Percentiles rank a stretch among this genome's conserved stretches.
Evolutionary conservation across 2,797 vertebrate species (phyloP).

Genomic region (Naso thynnoides): DNA sequence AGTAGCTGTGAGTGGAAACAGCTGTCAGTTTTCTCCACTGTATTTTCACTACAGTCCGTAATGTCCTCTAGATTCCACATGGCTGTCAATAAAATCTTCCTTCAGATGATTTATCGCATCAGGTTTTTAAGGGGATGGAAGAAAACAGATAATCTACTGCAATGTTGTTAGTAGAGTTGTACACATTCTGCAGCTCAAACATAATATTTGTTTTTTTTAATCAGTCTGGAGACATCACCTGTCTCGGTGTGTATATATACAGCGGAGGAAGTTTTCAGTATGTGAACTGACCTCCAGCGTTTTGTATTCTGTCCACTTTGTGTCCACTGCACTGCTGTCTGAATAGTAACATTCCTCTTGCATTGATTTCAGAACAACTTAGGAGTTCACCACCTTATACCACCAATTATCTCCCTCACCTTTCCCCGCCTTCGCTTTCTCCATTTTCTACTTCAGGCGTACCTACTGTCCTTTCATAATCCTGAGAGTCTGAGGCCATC

Average conservation of each 20-base stretch:
- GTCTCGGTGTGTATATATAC: slow-evolving; percentile 11
- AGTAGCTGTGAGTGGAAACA: slow-evolving; percentile 19
- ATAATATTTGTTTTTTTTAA: slow-evolving; percentile 18
- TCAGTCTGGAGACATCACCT: slow-evolving; percentile 10
- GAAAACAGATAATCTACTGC: slow-evolving; percentile 22
- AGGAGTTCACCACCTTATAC: slow-evolving; percentile 37
- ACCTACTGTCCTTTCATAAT: slow-evolving; percentile 42
- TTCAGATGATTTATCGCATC: slow-evolving; percentile 34
- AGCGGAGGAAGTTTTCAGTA: slow-evolving; percentile 16
- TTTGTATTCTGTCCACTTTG: slow-evolving; percentile 45
- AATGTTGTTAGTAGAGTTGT: not conserved
- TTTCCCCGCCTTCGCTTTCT: slow-evolving; percentile 14
- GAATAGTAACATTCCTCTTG: slow-evolving; percentile 27
- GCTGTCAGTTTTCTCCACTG: slow-evolving; percentile 21
- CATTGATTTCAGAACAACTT: slow-evolving; percentile 37
- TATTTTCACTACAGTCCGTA: slow-evolving; percentile 12
- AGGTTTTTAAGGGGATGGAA: slow-evolving; percentile 6
- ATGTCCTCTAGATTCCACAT: slow-evolving; percentile 13
- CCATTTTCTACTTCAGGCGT: slow-evolving; percentile 9
- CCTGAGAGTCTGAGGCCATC: slow-evolving; percentile 32
- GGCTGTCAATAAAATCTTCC: slow-evolving; percentile 34
- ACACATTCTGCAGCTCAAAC: slow-evolving; percentile 9
- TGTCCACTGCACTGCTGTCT: slow-evolving; percentile 12
- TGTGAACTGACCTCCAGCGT: slow-evolving; percentile 22
- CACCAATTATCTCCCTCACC: slow-evolving; percentile 42